Conservation (phyloP, 37 sponge, comb jelly and placozoan species). For the Diacarnus erythraeanus region DNA sequence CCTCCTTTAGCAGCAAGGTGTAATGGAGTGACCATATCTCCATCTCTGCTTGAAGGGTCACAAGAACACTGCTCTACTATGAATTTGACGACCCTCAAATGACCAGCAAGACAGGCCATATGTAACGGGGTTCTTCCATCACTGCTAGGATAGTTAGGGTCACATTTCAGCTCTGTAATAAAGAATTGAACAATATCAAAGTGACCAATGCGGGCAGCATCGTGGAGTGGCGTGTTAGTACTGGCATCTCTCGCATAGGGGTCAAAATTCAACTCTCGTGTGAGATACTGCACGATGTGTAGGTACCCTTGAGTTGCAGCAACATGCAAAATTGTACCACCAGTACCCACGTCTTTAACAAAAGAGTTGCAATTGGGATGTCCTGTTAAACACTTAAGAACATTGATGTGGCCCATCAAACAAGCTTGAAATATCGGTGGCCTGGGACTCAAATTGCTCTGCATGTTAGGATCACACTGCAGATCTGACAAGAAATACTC, state of each 20-base stretch:
- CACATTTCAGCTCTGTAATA: background rate
- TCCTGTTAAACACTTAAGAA: background rate
- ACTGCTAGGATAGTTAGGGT: background rate
- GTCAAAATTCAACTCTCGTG: background rate
- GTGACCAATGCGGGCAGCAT: background rate
- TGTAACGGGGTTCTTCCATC: background rate
- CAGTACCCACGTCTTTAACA: background rate
- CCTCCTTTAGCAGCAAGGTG: constrained; percentile 4
- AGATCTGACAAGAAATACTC: background rate
- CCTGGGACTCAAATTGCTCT: background rate
- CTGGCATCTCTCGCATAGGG: background rate
- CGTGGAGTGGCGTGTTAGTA: background rate
- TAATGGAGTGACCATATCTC: background rate
- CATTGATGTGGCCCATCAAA: background rate
- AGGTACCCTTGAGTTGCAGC: background rate
- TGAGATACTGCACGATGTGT: background rate
- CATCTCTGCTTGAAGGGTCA: background rate
- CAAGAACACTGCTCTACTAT: background rate
- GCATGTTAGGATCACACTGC: background rate
- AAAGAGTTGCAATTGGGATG: background rate
- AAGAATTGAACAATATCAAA: background rate
- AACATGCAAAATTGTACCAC: background rate
- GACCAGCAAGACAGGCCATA: background rate
- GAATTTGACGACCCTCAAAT: background rate
- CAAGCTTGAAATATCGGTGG: background rate